Conservation (phyloP, 2,797 vertebrate genomes). For the Sebastes hubbsi region DNA sequence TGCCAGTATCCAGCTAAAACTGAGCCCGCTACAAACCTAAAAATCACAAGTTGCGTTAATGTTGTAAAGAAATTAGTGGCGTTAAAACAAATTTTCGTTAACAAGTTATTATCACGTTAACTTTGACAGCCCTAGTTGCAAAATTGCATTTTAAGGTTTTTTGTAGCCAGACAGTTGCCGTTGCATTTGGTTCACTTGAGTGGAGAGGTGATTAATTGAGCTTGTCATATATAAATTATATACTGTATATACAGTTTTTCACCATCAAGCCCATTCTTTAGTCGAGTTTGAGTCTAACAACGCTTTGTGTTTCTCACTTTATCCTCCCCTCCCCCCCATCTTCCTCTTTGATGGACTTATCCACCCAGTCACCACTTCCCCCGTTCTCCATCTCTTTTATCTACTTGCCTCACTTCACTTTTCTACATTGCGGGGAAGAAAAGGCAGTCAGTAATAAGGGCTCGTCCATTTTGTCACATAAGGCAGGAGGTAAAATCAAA, state of each 20-base stretch:
- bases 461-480: neutral
- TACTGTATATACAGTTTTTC: neutral
- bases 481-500: neutral
- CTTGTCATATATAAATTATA: neutral
- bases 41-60: no score
- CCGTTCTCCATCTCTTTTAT: conserved; percentile 36
- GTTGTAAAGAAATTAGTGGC: no score
- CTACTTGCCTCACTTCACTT: conserved; percentile 5
- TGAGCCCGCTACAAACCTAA: no score
- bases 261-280: neutral
- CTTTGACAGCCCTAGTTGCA: neutral
- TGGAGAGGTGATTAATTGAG: neutral
- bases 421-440: neutral
- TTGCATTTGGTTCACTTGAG: neutral
- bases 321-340: neutral
- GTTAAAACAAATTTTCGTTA: rapidly evolving
- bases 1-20: no score
- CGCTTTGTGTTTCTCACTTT: neutral
- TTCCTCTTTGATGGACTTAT: conserved; percentile 25
- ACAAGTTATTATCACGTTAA: no score
- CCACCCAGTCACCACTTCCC: conserved; percentile 21
- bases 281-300: neutral
- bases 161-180: neutral
- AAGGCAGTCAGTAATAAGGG: neutral
- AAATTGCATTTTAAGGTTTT: conserved; percentile 2